These are phyloP conservation scores for Lepidurus apus DNA, from an alignment of 1,140 invertebrate genomes.

Conservation along the genomic window DNA sequence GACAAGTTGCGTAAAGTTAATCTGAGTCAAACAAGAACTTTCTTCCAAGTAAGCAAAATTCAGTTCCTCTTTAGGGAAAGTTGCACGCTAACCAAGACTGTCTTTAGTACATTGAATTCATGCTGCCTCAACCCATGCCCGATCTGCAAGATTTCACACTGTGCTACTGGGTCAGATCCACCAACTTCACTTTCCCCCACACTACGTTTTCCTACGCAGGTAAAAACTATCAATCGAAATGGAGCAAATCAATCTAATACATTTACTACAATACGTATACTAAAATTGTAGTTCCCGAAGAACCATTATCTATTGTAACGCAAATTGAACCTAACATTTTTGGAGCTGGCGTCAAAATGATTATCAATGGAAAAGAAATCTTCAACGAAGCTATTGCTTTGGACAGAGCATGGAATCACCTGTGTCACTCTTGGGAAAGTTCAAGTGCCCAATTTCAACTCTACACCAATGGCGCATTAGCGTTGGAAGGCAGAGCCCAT, in stretches of 20 bases:
- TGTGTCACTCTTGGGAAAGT: constrained; percentile 34
- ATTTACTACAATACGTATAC: too few relatives aligned
- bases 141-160: constrained; percentile 30
- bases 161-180: constrained; percentile 32
- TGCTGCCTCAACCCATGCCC: constrained; percentile 5
- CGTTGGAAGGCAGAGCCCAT: constrained; percentile 9
- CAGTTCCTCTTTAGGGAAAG: too few relatives aligned
- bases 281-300: background rate
- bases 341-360: constrained; percentile 23
- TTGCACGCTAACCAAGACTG: too few relatives aligned
- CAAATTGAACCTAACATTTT: constrained; percentile 32
- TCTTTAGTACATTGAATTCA: constrained; percentile 28
- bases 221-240: constrained; percentile 1
- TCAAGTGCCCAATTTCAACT: constrained; percentile 23
- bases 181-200: constrained; percentile 26
- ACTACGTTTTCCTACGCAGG: constrained; percentile 34
- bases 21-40: background rate
- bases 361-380: constrained; percentile 27
- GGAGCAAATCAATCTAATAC: background rate
- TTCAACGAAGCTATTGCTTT: constrained; percentile 21
- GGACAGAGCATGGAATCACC: constrained; percentile 27
- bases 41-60: background rate
- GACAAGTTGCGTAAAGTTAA: background rate
- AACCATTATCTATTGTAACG: constrained; percentile 21
- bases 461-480: constrained; percentile 27